Evolutionary conservation across 2,888 invertebrate genomes (phyloP), one percentile per base, ranked within the genome.

Genomic region (Alviniconcha strummeri): DNA sequence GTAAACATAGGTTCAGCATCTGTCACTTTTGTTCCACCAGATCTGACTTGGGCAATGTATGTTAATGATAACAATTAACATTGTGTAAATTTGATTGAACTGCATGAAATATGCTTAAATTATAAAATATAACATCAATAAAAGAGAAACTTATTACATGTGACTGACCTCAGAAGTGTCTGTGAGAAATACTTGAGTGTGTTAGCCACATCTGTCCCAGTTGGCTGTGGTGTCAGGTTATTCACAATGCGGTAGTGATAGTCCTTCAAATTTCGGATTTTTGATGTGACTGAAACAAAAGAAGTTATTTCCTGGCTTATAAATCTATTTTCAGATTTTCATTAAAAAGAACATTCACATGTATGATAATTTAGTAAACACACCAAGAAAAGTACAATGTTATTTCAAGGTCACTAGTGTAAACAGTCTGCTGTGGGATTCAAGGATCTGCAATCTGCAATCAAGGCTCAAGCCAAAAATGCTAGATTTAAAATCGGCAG

Each of bases 131-230:
- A 36, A 36, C 36, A 36, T 36, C 60, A 60, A 60, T 60, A 78
- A 56, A 78, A 57, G 7, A 5, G 15, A 75, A 75, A 75, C 7
- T 19, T 13, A 19, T 54, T 5, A 72, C 36, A 17, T 60, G 36
- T 3, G 36, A 57, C 96, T 96, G 95, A 99, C 99, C 94, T 97
- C 89, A 99, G 95, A 87, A 99, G 95, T 74, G 98, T 98, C 95
- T 98, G 98, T 78, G 98, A 98, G 95, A 99, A 99, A 95, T 98
- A 99, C 94, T 99, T 98, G 92, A 99, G 96, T 84, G 98, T 99
- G 94, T 98, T 98, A 87, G 98, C 98, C 94, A 99, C 97, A 94
- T 99, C 99, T 86, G 96, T 95, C 87, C 99, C 99, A 85, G 98
- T 97, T 72, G 99, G 99, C 90, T 97, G 95, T 86, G 99, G 98